A percentile compares a stretch with the other conserved stretches of the same genome.
Evolutionary conservation across 2,797 vertebrate species (phyloP).

Genomic region (Vespertilio murinus): DNA sequence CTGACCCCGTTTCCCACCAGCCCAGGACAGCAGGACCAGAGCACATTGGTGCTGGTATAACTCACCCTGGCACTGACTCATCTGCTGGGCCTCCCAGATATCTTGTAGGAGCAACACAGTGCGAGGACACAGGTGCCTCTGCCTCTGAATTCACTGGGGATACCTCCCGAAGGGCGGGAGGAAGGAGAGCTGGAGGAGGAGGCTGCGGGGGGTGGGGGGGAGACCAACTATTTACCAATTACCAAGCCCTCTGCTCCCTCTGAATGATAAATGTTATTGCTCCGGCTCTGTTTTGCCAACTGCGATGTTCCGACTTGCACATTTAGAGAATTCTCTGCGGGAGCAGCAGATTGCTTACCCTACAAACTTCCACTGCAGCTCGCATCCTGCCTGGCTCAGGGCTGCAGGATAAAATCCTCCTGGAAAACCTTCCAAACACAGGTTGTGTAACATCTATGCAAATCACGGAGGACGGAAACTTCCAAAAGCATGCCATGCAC

Average conservation of each 20-base stretch:
- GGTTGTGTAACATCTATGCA: slow-evolving; percentile 37
- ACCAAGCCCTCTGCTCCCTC: slow-evolving; percentile 36
- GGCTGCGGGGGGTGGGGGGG: not conserved
- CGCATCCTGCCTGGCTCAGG: slow-evolving; percentile 29
- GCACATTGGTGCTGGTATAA: not conserved
- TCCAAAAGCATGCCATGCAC: not conserved
- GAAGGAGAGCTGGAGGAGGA: not conserved
- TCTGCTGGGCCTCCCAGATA: not conserved
- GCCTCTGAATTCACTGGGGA: not conserved
- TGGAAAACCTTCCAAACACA: slow-evolving; percentile 51
- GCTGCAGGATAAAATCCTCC: slow-evolving; percentile 40
- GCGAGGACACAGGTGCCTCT: not conserved
- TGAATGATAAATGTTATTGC: slow-evolving; percentile 60
- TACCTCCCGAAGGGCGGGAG: not conserved
- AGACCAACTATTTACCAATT: slow-evolving; percentile 26
- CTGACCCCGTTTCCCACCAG: not conserved
- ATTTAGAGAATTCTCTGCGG: slow-evolving; percentile 72
- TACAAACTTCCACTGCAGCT: slow-evolving; percentile 58
- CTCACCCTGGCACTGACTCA: not conserved
- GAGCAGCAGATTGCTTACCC: slow-evolving; percentile 69
- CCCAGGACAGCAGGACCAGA: not conserved
- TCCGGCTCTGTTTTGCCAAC: slow-evolving; percentile 45
- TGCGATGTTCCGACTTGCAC: slow-evolving; percentile 64
- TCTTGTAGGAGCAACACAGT: not conserved
- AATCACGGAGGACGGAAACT: not conserved